Percentiles rank a stretch among this genome's conserved stretches.
Conservation (phyloP, 2,888 invertebrate genomes). For the Tinea pellionella region DNA sequence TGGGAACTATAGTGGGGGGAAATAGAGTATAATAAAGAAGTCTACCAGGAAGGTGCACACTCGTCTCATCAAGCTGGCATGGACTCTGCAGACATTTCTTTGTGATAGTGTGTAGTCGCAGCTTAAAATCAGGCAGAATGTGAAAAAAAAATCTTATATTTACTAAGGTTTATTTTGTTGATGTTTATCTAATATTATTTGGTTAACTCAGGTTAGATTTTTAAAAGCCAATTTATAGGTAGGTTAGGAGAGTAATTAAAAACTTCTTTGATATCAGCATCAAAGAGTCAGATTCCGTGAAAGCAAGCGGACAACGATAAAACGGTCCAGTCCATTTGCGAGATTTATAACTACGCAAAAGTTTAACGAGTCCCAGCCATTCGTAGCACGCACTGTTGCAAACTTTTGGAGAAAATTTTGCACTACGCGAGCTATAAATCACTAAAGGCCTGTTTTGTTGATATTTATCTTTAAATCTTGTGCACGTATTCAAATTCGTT, state of each 20-base stretch:
- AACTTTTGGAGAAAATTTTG: slow-evolving; percentile 43
- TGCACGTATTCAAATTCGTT: not conserved
- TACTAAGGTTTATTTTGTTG: no score
- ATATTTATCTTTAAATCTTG: slow-evolving; percentile 11
- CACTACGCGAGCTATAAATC: slow-evolving; percentile 40
- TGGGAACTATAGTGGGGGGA: no score
- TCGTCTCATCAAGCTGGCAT: no score
- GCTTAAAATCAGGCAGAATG: no score
- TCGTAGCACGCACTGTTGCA: slow-evolving; percentile 11
- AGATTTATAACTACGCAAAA: slow-evolving; percentile 57
- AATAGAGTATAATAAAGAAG: no score
- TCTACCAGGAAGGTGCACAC: no score
- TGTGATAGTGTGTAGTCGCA: no score
- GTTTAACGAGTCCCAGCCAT: slow-evolving; percentile 23
- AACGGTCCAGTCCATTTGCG: slow-evolving; percentile 40
- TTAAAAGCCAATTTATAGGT: not conserved
- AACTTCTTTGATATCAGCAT: slow-evolving; percentile 44
- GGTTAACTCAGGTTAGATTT: not conserved
- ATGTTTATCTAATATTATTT: no score
- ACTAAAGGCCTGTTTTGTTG: slow-evolving; percentile 27
- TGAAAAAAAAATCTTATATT: no score
- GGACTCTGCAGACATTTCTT: no score
- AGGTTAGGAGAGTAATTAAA: slow-evolving; percentile 37
- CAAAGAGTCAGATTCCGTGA: slow-evolving; percentile 41
- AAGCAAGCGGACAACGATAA: slow-evolving; percentile 42